Evolutionary conservation across 2,113 vertebrate genomes (phyloP), one percentile per base, ranked within the genome.

Genomic region (Hyla sarda): DNA sequence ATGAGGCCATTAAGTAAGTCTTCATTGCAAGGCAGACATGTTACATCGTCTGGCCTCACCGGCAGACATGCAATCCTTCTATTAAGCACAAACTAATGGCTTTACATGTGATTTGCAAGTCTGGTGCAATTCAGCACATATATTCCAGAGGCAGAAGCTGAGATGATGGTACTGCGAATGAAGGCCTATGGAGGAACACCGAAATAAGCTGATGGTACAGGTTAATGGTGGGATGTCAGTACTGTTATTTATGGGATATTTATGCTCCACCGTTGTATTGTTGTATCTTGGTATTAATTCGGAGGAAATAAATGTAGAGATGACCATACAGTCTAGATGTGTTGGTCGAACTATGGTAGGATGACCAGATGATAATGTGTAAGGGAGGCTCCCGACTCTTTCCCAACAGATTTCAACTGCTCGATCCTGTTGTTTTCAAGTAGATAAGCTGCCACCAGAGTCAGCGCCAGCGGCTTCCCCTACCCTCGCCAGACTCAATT

Each of bases 41-140:
- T 84, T 75, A 60, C 82, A 28, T 58, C 45, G 82, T 60, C 71
- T 58, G 73, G 82, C 56, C 58, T 47, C 25, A 23, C 5, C 52
- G 23, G 34, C 69, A 75, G 30, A 83, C 82, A 75, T 75, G 69
- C 58, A 60, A 60, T 62, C 56, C 34, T 58, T 41, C 19, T 58
- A 80, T 60, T 80, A 60, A 25, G 32, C 54, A 58, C 77, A 80
- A n/a, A 80, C 21, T 80, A 80, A 80, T 82, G 79, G 41, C 79
- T 32, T 48, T 21, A 62, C 28, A 67, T 47, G 60, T 47, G n/a
- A 76, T 76, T 50, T 45, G 37, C 37, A 73, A 73, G 71, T 45
- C 71, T 73, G n/a, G 71, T 21, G 21, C 37, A 73, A 73, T 41
- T 45, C 71, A 45, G 37, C 30, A 34, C 30, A 34, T 34, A 34